Conservation (phyloP, 2,113 vertebrate genomes). For the Pterocles orientalis region DNA sequence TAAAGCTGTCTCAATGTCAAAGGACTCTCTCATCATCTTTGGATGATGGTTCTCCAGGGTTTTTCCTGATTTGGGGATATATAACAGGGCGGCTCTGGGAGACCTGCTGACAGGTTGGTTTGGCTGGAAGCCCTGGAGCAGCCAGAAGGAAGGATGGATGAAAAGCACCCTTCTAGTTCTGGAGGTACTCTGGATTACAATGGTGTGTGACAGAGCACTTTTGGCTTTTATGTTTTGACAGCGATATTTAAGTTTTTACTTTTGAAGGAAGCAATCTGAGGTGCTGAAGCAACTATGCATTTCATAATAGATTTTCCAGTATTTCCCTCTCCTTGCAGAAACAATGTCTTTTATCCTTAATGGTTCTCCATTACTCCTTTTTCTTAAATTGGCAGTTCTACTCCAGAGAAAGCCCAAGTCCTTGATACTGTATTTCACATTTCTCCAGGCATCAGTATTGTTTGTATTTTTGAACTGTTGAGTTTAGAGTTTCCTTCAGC, state of each 20-base stretch:
- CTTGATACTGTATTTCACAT: slow-evolving; percentile 24
- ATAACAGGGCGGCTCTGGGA: neutral
- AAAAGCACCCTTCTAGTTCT: neutral
- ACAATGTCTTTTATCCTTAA: neutral
- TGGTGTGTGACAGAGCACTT: neutral
- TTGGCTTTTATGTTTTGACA: neutral
- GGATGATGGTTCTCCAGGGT: neutral
- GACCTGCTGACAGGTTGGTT: neutral
- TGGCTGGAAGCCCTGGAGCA: neutral
- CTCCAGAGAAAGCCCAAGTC: neutral
- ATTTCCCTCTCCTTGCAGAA: neutral
- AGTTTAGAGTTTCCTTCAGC: slow-evolving; percentile 18
- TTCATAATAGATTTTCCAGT: neutral
- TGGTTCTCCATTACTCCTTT: neutral
- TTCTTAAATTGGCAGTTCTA: slow-evolving; percentile 28
- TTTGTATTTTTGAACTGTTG: slow-evolving; percentile 37
- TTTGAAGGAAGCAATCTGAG: neutral
- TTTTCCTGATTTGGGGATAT: neutral
- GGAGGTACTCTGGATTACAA: neutral
- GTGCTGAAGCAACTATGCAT: neutral
- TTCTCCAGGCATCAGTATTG: slow-evolving; percentile 39
- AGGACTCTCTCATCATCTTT: neutral
- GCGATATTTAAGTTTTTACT: neutral
- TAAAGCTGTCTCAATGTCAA: neutral
- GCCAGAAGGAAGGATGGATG: neutral